Conservation (phyloP, 2,888 invertebrate species). For the Malacosoma neustria region DNA sequence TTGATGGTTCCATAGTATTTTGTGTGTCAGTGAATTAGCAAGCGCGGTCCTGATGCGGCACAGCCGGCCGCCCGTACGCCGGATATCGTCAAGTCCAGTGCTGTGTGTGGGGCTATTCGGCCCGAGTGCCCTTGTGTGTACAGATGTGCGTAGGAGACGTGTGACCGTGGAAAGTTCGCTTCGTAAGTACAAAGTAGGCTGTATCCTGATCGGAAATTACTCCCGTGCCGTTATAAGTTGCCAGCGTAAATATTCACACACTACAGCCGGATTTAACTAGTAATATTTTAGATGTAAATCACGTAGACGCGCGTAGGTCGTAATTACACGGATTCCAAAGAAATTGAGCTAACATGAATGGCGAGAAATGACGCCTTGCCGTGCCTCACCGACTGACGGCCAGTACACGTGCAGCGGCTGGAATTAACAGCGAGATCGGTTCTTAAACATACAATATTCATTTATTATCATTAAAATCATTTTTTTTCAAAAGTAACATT, state of each 20-base stretch:
- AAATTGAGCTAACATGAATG: conserved; percentile 52
- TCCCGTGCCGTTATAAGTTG: conserved; percentile 28
- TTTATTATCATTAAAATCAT: too few relatives aligned
- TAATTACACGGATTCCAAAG: conserved; percentile 36
- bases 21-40: conserved; percentile 60
- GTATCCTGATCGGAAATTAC: conserved; percentile 36
- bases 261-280: conserved; percentile 23
- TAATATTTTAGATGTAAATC: conserved; percentile 27
- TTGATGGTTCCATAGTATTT: conserved; percentile 63
- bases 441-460: too few relatives aligned
- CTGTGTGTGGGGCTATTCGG: conserved; percentile 60
- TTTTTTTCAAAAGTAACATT: too few relatives aligned
- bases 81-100: conserved; percentile 39
- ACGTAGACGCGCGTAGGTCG: conserved; percentile 34
- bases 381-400: conserved; percentile 44
- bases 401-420: conserved; percentile 50
- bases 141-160: conserved; percentile 63
- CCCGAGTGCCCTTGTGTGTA: conserved; percentile 68
- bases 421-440: conserved; percentile 32
- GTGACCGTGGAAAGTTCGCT: conserved; percentile 64
- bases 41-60: conserved; percentile 61
- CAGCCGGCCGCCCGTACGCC: conserved; percentile 32
- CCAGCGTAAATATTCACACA: conserved; percentile 16
- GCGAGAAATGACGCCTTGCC: conserved; percentile 46
- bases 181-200: conserved; percentile 56